A percentile compares a stretch with the other conserved stretches of the same genome.
Evolutionary conservation across 2,888 invertebrate species (phyloP).

Genomic region (Cerastis leucographa): DNA sequence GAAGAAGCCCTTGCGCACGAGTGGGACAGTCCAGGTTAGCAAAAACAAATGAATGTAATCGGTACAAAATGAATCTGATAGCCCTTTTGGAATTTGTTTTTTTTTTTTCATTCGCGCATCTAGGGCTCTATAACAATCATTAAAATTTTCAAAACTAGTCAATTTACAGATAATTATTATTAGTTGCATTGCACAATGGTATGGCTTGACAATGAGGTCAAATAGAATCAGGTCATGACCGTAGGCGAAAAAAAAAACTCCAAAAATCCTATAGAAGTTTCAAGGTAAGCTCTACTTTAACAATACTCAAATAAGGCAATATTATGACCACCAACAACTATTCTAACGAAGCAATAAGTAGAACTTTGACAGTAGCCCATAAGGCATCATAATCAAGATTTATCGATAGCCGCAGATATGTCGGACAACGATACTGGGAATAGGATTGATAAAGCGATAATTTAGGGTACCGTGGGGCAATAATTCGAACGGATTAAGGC

Average conservation of each 20-base stretch:
- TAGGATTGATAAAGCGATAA: conserved; percentile 60
- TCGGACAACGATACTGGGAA: conserved; percentile 48
- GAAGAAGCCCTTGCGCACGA: not conserved
- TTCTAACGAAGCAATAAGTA: conserved; percentile 39
- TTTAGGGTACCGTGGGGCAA: conserved; percentile 54
- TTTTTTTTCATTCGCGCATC: not conserved
- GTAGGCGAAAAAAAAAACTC: too few species aligned
- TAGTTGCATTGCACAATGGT: not conserved
- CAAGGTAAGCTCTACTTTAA: not conserved
- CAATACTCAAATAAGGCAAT: not conserved
- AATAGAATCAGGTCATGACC: too few species aligned
- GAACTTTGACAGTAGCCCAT: conserved; percentile 35
- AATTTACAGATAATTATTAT: not conserved
- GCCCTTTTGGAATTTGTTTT: not conserved
- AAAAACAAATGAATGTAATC: not conserved
- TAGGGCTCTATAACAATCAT: not conserved
- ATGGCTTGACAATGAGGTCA: not conserved
- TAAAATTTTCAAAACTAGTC: not conserved
- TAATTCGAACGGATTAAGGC: conserved; percentile 62
- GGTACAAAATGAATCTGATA: not conserved
- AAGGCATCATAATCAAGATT: conserved; percentile 58
- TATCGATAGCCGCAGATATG: conserved; percentile 50
- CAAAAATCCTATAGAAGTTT: not conserved
- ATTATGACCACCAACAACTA: not conserved
- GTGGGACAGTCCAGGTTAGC: not conserved